A percentile compares a stretch with the other conserved stretches of the same genome.
Evolutionary conservation across 1,140 invertebrate species (phyloP).

Genomic region (Musca vetustissima): DNA sequence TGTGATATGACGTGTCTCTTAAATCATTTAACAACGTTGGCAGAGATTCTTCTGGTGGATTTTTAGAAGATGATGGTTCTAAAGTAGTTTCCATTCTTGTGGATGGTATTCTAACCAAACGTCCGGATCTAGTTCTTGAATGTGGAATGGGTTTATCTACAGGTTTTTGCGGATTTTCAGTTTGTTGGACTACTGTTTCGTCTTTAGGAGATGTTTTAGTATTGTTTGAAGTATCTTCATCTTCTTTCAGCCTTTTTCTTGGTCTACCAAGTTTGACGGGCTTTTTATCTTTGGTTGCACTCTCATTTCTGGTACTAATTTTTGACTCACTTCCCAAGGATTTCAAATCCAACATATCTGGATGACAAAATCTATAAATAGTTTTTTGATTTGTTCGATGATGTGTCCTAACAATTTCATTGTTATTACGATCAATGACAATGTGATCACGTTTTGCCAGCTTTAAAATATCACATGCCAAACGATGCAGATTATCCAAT

Average conservation of each 20-base stretch:
- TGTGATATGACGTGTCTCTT: conserved; percentile 18
- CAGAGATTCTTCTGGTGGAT: not conserved
- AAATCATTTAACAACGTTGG: conserved; percentile 19
- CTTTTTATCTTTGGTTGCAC: not conserved
- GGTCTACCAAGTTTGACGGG: not conserved
- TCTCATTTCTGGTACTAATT: not conserved
- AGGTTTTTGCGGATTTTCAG: not conserved
- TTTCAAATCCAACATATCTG: conserved; percentile 41
- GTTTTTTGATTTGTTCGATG: conserved; percentile 43
- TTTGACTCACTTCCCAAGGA: not conserved
- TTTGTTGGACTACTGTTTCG: not conserved
- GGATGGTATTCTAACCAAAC: not conserved
- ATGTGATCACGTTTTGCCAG: conserved; percentile 45
- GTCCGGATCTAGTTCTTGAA: conserved; percentile 14
- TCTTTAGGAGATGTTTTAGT: not conserved
- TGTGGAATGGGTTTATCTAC: not conserved
- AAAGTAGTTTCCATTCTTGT: not conserved
- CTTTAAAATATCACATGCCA: conserved; percentile 44
- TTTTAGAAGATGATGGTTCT: not conserved
- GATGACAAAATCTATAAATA: conserved; percentile 45
- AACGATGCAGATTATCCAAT: conserved; percentile 37
- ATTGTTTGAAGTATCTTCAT: not conserved
- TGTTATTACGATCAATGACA: conserved; percentile 49
- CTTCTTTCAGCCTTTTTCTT: not conserved
- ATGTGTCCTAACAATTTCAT: conserved; percentile 44